phyloP scores from a whole-genome alignment of 2,113 vertebrate species.

The Spermophilus dauricus region DNA sequence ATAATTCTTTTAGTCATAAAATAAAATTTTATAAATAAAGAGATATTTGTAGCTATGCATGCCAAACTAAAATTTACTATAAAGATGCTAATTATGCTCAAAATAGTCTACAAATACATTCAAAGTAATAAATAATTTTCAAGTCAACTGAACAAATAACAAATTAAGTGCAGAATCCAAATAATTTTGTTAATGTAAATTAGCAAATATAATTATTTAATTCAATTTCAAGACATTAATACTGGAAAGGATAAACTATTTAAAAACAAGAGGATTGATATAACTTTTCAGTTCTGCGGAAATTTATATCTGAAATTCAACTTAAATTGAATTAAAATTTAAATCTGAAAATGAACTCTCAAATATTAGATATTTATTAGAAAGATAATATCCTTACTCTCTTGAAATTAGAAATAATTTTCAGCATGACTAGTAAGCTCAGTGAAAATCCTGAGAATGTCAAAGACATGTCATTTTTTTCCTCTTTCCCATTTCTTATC shows the following conservation, averaged over 20 bases:
- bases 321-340: neutral
- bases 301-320: neutral
- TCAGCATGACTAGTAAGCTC: neutral
- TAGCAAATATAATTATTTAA: neutral
- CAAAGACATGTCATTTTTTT: too few relatives aligned
- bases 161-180: neutral
- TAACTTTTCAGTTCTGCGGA: neutral
- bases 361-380: neutral
- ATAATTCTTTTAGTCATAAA: neutral
- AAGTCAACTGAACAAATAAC: neutral
- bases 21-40: neutral
- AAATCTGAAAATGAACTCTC: neutral
- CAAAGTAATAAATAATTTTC: neutral
- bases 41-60: neutral
- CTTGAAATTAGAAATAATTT: neutral
- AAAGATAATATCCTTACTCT: neutral
- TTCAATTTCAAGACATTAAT: neutral
- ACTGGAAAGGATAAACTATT: neutral
- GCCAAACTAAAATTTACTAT: neutral
- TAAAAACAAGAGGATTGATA: neutral
- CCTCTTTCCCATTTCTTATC: neutral
- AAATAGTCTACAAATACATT: slow-evolving; percentile 6
- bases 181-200: slow-evolving; percentile 2
- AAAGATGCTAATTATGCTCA: neutral
- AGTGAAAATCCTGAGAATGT: neutral